A percentile compares a stretch with the other conserved stretches of the same genome.
phyloP scores from a whole-genome alignment of 1,140 invertebrate genomes.

The Odontomachus brunneus region DNA sequence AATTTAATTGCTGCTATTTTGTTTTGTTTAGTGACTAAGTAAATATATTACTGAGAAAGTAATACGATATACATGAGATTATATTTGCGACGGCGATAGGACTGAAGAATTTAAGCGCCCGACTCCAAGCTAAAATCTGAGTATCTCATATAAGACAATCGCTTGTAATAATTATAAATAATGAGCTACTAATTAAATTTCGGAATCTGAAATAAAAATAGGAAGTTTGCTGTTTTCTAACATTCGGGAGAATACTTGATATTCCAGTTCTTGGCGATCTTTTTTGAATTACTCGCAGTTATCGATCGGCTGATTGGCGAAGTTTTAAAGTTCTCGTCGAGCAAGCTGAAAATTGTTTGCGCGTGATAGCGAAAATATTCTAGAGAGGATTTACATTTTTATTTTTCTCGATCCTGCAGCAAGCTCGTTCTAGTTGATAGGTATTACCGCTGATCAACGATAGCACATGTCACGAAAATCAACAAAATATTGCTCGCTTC shows the following conservation, averaged over 20 bases:
- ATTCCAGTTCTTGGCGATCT: not conserved
- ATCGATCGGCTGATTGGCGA: constrained; percentile 1
- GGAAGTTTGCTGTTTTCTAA: not conserved
- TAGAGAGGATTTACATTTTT: constrained; percentile 54
- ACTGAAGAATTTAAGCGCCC: too few species aligned
- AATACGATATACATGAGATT: too few species aligned
- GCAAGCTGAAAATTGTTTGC: constrained; percentile 26
- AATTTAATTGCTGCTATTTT: too few species aligned
- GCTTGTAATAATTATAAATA: too few species aligned
- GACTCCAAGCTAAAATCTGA: too few species aligned
- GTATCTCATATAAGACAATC: too few species aligned
- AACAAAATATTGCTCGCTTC: constrained; percentile 37
- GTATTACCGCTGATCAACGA: constrained; percentile 53
- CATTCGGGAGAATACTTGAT: too few species aligned
- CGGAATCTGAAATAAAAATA: not conserved
- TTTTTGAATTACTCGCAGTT: constrained; percentile 12
- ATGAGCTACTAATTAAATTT: not conserved
- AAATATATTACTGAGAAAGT: too few species aligned
- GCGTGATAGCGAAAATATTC: constrained; percentile 25
- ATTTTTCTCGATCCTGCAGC: constrained; percentile 50
- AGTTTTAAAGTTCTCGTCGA: constrained; percentile 17
- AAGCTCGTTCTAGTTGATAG: constrained; percentile 48
- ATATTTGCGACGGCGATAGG: too few species aligned
- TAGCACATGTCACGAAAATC: constrained; percentile 45
- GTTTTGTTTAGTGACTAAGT: too few species aligned